phyloP scores from a whole-genome alignment of 2,113 vertebrate species.

The Lophius piscatorius region DNA sequence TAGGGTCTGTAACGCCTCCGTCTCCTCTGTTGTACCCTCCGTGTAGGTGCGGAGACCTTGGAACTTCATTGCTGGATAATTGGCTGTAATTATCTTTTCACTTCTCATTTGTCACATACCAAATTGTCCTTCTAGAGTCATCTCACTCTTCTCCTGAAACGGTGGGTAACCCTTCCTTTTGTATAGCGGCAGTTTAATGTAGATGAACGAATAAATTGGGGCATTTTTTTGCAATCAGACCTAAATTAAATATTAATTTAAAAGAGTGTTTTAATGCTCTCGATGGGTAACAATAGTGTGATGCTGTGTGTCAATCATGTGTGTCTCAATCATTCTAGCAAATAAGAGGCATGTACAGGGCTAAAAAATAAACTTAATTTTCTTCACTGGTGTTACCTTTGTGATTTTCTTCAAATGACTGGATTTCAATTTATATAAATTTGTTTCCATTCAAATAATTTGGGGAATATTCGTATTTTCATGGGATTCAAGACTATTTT shows the following conservation, averaged over 20 bases:
- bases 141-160: slow-evolving; percentile 57
- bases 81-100: slow-evolving; percentile 96
- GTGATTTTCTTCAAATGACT: neutral
- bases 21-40: slow-evolving; percentile 32
- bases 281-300: slow-evolving; percentile 2
- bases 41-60: slow-evolving; percentile 78
- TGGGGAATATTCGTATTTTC: too few species aligned
- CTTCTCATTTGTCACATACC: slow-evolving; percentile 90
- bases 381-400: neutral
- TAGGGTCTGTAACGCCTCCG: slow-evolving; percentile 79
- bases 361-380: too few species aligned
- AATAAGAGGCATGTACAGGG: too few species aligned
- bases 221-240: slow-evolving; percentile 1
- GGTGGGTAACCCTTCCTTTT: slow-evolving; percentile 34
- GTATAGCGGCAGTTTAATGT: neutral
- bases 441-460: too few species aligned
- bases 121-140: slow-evolving; percentile 73
- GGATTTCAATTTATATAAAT: too few species aligned
- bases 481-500: too few species aligned
- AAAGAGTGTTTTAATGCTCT: neutral
- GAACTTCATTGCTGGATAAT: slow-evolving; percentile 89
- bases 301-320: slow-evolving; percentile 9
- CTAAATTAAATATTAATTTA: slow-evolving; percentile 3
- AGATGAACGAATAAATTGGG: neutral
- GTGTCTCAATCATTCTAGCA: too few species aligned